Conservation (phyloP, 2,888 invertebrate species). For the Mystacides longicornis region DNA sequence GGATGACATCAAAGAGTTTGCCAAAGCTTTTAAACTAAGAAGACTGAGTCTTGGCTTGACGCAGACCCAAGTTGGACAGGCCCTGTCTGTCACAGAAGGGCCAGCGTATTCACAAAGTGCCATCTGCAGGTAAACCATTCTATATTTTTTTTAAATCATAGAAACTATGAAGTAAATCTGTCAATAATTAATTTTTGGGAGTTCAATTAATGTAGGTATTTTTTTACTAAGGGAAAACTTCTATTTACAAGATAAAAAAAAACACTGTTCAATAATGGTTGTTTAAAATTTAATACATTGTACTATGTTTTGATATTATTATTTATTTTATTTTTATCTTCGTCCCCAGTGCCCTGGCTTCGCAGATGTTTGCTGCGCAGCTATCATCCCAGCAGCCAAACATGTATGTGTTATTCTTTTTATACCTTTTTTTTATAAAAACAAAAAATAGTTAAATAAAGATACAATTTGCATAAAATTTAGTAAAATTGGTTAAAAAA, state of each 20-base stretch:
- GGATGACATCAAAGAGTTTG: constrained; percentile 97
- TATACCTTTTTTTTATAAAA: constrained; percentile 8
- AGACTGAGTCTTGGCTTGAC: constrained; percentile 90
- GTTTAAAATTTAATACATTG: no score
- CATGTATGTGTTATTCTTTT: constrained; percentile 64
- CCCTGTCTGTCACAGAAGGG: constrained; percentile 91
- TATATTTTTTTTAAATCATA: no score
- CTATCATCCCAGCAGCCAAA: constrained; percentile 88
- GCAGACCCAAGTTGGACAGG: constrained; percentile 96
- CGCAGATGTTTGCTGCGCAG: constrained; percentile 92
- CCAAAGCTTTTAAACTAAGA: constrained; percentile 92
- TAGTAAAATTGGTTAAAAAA: not conserved
- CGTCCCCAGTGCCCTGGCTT: constrained; percentile 91
- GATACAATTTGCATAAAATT: not conserved
- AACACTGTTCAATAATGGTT: no score
- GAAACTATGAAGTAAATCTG: no score
- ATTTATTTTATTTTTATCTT: constrained; percentile 15
- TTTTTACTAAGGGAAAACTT: no score
- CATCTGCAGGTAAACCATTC: constrained; percentile 80
- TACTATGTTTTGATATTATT: no score
- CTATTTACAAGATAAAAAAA: no score
- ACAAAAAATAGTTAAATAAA: not conserved
- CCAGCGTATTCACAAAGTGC: constrained; percentile 99
- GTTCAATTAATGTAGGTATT: no score
- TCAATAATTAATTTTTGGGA: no score